These are phyloP conservation scores for Ophonus ardosiacus DNA, from an alignment of 2,888 invertebrate species.

Conservation along the genomic window DNA sequence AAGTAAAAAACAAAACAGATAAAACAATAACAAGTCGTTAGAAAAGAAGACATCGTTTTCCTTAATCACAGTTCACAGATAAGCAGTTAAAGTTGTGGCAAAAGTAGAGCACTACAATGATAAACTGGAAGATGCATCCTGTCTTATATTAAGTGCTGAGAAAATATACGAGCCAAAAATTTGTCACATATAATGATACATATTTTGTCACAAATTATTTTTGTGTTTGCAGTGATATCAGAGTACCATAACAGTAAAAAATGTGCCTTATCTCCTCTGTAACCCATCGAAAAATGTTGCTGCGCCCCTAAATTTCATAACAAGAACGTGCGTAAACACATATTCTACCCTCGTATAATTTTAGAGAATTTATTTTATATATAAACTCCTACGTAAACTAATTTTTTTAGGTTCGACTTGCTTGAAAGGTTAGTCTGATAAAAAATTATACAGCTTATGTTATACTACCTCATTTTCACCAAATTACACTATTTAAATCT, in stretches of 20 bases:
- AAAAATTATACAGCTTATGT: too few relatives aligned
- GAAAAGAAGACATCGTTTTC: not conserved
- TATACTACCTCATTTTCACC: too few relatives aligned
- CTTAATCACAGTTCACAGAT: not conserved
- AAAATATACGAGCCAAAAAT: slow-evolving; percentile 17
- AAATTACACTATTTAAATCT: too few relatives aligned
- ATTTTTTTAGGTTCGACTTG: slow-evolving; percentile 26
- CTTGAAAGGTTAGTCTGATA: not conserved
- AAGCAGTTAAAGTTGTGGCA: not conserved
- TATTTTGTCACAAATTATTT: slow-evolving; percentile 50
- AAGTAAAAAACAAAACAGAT: not conserved
- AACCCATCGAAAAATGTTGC: slow-evolving; percentile 57
- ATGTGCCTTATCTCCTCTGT: slow-evolving; percentile 55
- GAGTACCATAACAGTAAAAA: slow-evolving; percentile 49
- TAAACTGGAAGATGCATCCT: not conserved
- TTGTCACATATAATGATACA: slow-evolving; percentile 48
- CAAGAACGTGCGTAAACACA: slow-evolving; percentile 58
- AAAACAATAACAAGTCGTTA: not conserved
- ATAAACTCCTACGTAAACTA: slow-evolving; percentile 16
- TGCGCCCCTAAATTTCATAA: slow-evolving; percentile 52
- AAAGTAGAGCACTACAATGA: not conserved
- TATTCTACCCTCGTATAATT: slow-evolving; percentile 52
- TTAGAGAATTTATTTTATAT: slow-evolving; percentile 29
- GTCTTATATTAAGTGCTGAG: not conserved
- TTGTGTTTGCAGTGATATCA: slow-evolving; percentile 38